phyloP scores from a whole-genome alignment of 2,888 invertebrate species.

The Oeneis ivallda region DNA sequence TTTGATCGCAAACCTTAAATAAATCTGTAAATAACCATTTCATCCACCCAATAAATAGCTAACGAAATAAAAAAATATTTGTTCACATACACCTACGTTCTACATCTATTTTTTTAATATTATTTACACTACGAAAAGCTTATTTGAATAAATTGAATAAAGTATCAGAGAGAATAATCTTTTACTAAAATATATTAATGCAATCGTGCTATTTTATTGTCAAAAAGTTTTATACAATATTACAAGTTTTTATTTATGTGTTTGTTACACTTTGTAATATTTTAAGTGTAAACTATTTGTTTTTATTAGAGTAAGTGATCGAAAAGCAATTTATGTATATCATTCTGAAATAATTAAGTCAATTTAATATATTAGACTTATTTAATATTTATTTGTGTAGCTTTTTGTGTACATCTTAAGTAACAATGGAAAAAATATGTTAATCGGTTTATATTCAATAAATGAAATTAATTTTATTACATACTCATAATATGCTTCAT shows the following conservation, averaged over 20 bases:
- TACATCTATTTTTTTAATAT: conserved; percentile 13
- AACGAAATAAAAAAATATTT: conserved; percentile 9
- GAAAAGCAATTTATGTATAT: conserved; percentile 56
- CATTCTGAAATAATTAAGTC: conserved; percentile 64
- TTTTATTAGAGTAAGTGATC: conserved; percentile 38
- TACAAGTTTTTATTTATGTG: not conserved
- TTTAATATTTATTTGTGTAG: conserved; percentile 2
- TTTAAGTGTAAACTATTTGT: not conserved
- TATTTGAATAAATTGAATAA: not conserved
- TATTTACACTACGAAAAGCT: conserved; percentile 7
- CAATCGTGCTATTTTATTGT: conserved; percentile 5
- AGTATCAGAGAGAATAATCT: conserved; percentile 6
- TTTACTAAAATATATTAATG: conserved; percentile 3
- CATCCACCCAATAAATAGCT: not conserved
- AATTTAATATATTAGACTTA: conserved; percentile 61
- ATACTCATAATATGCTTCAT: too few species aligned
- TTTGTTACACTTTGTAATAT: not conserved
- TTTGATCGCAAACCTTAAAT: not conserved
- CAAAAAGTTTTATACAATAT: conserved; percentile 8
- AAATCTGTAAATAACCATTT: conserved; percentile 9
- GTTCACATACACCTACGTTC: not conserved
- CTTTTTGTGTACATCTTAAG: not conserved
- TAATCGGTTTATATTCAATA: not conserved
- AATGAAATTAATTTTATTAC: not conserved
- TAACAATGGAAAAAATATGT: not conserved